A percentile compares a stretch with the other conserved stretches of the same genome.
phyloP scores from a whole-genome alignment of 2,888 invertebrate genomes.

The Volucella inflata region DNA sequence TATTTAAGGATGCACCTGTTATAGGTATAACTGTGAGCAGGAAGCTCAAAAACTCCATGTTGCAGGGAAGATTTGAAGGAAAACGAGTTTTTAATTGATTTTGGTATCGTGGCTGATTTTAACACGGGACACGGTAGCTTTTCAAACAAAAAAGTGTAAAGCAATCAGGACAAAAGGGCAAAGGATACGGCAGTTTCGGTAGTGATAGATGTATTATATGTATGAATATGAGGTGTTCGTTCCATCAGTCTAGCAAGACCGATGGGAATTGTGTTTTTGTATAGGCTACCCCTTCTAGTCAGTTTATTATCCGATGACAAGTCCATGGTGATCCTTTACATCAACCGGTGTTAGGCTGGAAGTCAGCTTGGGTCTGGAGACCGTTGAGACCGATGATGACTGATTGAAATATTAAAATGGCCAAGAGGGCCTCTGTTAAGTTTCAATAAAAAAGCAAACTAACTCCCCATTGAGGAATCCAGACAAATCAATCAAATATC shows the following conservation, averaged over 20 bases:
- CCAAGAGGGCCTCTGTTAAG: conserved; percentile 7
- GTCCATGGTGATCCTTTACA: conserved; percentile 40
- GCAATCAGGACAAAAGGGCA: conserved; percentile 39
- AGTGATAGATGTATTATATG: conserved; percentile 17
- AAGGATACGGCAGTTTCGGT: background rate
- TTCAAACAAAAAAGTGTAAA: conserved; percentile 41
- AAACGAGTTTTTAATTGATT: conserved; percentile 59
- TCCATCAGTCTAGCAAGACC: conserved; percentile 5
- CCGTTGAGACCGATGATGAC: conserved; percentile 31
- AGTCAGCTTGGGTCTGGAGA: background rate
- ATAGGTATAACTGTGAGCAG: background rate
- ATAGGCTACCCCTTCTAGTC: conserved; percentile 11
- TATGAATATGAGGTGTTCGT: background rate
- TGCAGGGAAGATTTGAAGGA: conserved; percentile 20
- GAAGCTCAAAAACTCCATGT: too few relatives aligned
- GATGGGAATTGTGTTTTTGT: conserved; percentile 25
- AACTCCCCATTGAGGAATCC: conserved; percentile 27
- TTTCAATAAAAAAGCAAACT: conserved; percentile 1
- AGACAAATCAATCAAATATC: conserved; percentile 71
- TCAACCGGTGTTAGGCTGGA: background rate
- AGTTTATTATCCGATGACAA: conserved; percentile 43
- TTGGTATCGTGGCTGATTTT: conserved; percentile 31
- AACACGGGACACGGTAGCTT: background rate
- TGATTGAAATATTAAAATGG: conserved; percentile 70
- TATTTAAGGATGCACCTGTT: conserved; percentile 21